A percentile compares a stretch with the other conserved stretches of the same genome.
Evolutionary conservation across 2,888 invertebrate species (phyloP).

Genomic region (Strigamia transsilvanica): DNA sequence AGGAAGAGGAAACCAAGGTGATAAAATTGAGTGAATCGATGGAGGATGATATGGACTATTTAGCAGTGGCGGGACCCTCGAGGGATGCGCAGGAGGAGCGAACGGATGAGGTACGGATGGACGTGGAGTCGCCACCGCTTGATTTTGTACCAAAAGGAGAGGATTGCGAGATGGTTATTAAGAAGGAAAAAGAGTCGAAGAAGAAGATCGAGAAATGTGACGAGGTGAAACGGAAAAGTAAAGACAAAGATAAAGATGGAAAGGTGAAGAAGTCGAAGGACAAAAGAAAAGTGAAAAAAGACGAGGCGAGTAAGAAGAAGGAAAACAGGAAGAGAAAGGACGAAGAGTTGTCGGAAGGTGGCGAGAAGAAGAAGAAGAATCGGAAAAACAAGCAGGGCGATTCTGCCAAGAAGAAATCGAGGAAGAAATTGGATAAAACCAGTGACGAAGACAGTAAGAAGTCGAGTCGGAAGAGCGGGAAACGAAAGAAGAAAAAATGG

Average conservation of each 20-base stretch:
- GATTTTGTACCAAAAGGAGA: neutral
- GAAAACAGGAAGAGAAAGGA: conserved; percentile 56
- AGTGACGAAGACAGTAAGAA: conserved; percentile 54
- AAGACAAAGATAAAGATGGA: conserved; percentile 54
- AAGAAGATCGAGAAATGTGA: conserved; percentile 48
- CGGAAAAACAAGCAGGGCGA: conserved; percentile 68
- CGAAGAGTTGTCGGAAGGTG: conserved; percentile 60
- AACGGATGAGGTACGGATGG: neutral
- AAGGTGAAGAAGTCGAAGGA: conserved; percentile 56
- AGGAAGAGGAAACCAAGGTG: neutral
- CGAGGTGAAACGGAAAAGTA: conserved; percentile 51
- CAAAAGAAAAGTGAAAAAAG: conserved; percentile 56
- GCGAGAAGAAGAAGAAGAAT: conserved; percentile 66
- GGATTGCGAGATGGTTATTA: conserved; percentile 17
- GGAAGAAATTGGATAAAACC: conserved; percentile 54
- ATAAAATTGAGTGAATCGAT: neutral
- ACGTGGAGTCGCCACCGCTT: neutral
- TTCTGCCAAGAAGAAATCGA: conserved; percentile 53
- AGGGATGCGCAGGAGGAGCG: neutral
- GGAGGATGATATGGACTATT: neutral
- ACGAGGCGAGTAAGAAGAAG: conserved; percentile 52
- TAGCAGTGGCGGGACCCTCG: neutral
- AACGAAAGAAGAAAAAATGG: conserved; percentile 52
- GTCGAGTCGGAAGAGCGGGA: conserved; percentile 49
- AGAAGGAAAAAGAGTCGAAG: conserved; percentile 23